Percentiles rank a stretch among this genome's conserved stretches.
These are phyloP conservation scores for Malurus alboscapulatus DNA, from an alignment of 2,113 vertebrate genomes.

Conservation along the genomic window DNA sequence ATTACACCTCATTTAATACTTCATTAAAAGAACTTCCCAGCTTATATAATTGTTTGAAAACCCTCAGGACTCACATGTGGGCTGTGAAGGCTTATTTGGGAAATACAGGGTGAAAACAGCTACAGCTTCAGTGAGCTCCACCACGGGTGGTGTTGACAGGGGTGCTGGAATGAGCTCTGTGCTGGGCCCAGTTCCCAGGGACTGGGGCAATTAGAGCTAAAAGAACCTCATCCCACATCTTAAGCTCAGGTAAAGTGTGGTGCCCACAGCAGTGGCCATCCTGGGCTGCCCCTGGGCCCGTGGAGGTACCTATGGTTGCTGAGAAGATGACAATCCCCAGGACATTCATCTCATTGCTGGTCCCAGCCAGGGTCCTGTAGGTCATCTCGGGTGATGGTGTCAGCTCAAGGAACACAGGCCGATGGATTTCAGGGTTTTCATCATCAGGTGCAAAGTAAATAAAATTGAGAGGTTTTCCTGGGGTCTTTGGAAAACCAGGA, in stretches of 20 bases:
- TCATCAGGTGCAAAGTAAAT: slow-evolving; percentile 83
- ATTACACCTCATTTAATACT: neutral
- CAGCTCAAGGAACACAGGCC: slow-evolving; percentile 80
- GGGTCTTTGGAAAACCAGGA: neutral
- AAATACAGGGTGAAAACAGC: neutral
- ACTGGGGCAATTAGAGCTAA: neutral
- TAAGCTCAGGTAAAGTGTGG: fast-evolving
- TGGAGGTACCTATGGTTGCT: slow-evolving; percentile 83
- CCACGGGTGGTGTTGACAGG: fast-evolving
- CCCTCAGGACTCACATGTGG: fast-evolving
- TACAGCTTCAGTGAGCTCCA: neutral
- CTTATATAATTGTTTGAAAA: neutral
- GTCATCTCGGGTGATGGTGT: slow-evolving; percentile 79
- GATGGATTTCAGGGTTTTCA: slow-evolving; percentile 68
- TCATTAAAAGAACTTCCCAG: neutral
- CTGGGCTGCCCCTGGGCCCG: fast-evolving
- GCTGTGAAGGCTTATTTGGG: neutral
- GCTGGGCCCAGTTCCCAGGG: neutral
- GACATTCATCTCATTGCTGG: slow-evolving; percentile 89
- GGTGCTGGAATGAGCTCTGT: fast-evolving
- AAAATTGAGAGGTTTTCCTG: slow-evolving; percentile 72
- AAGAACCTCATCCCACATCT: neutral
- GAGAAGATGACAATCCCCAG: slow-evolving; percentile 91
- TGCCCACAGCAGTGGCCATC: neutral
- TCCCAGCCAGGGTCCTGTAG: slow-evolving; percentile 83